Percentiles rank a stretch among this genome's conserved stretches.
phyloP scores from a whole-genome alignment of 2,888 invertebrate species.

The Xanthia icteritia region DNA sequence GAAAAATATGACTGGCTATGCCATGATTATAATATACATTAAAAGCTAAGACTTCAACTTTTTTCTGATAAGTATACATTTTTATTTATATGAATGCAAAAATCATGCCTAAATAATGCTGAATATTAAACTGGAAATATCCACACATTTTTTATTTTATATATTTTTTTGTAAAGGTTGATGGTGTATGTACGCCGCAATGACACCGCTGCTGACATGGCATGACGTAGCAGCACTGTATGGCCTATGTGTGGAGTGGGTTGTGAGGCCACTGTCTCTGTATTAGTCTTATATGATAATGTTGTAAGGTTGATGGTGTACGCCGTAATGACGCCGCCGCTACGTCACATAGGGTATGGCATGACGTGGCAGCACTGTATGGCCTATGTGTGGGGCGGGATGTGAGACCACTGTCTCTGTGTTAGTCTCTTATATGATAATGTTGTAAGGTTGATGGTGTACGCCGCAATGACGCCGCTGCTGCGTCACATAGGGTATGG shows the following conservation, averaged over 20 bases:
- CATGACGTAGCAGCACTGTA: constrained; percentile 89
- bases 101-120: constrained; percentile 89
- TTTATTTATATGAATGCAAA: constrained; percentile 86
- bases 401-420: constrained; percentile 84
- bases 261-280: constrained; percentile 90
- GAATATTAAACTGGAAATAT: constrained; percentile 91
- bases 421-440: constrained; percentile 67
- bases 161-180: constrained; percentile 76
- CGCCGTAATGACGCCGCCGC: constrained; percentile 74
- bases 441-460: constrained; percentile 79
- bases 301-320: constrained; percentile 81
- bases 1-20: constrained; percentile 79
- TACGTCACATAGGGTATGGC: constrained; percentile 89
- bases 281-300: constrained; percentile 69
- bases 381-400: constrained; percentile 91
- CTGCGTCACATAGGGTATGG: constrained; percentile 90
- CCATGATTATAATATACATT: constrained; percentile 86
- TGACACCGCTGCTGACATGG: constrained; percentile 90
- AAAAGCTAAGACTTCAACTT: constrained; percentile 86
- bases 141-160: constrained; percentile 80
- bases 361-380: constrained; percentile 85
- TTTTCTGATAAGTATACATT: constrained; percentile 82
- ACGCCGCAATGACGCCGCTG: constrained; percentile 87
- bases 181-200: constrained; percentile 87
- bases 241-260: constrained; percentile 92